phyloP scores from a whole-genome alignment of 1,140 invertebrate species.

The Laupala kohalensis region DNA sequence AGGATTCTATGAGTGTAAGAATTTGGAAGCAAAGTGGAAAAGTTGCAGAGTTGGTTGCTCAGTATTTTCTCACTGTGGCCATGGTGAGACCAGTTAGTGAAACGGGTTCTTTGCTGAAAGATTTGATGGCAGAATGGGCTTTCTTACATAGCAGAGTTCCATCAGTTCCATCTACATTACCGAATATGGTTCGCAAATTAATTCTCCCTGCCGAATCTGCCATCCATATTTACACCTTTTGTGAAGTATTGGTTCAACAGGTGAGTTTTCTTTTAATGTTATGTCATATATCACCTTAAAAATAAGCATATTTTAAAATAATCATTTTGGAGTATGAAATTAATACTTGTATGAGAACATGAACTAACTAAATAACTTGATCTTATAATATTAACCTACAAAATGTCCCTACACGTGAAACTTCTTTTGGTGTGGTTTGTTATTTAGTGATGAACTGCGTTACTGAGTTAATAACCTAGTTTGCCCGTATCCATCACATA shows the following conservation, averaged over 20 bases:
- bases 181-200: constrained; percentile 35
- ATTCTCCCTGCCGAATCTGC: constrained; percentile 39
- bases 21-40: constrained; percentile 36
- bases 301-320: too few relatives aligned
- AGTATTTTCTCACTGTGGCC: constrained; percentile 35
- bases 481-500: too few relatives aligned
- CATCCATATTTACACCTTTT: constrained; percentile 40
- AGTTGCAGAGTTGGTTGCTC: constrained; percentile 32
- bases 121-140: constrained; percentile 24
- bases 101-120: constrained; percentile 22
- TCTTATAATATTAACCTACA: too few relatives aligned
- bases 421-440: too few relatives aligned
- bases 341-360: too few relatives aligned
- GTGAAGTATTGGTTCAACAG: constrained; percentile 38
- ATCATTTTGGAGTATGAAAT: too few relatives aligned
- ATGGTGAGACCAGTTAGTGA: constrained; percentile 37
- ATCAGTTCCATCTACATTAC: constrained; percentile 16
- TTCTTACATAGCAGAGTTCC: constrained; percentile 20
- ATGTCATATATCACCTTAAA: too few relatives aligned
- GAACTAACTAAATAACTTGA: too few relatives aligned
- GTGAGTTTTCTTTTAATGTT: constrained; percentile 30
- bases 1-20: constrained; percentile 24
- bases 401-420: too few relatives aligned
- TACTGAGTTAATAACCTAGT: too few relatives aligned
- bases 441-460: too few relatives aligned